Percentiles rank a stretch among this genome's conserved stretches.
These are phyloP conservation scores for Brachionus angularis DNA, from an alignment of 1,140 invertebrate species.

Conservation along the genomic window DNA sequence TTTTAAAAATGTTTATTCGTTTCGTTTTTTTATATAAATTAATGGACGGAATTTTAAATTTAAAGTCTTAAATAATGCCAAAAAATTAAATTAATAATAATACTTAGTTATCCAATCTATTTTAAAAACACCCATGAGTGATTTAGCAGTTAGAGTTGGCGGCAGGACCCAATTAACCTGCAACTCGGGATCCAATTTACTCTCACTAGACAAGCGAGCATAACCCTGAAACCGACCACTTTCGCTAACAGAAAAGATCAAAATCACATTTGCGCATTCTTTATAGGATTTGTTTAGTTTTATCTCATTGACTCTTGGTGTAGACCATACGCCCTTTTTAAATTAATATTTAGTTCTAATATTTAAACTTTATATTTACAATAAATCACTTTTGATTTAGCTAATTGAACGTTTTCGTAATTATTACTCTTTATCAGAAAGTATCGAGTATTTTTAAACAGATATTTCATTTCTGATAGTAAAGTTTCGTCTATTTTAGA, in stretches of 20 bases:
- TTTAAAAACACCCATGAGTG: constrained; percentile 87
- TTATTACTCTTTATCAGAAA: constrained; percentile 98
- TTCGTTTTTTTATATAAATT: too few species aligned
- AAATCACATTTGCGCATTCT: constrained; percentile 84
- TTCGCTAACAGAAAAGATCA: constrained; percentile 95
- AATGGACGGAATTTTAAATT: not conserved
- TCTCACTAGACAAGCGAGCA: constrained; percentile 79
- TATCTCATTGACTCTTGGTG: constrained; percentile 89
- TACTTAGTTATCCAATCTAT: constrained; percentile 77
- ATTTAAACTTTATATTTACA: too few species aligned
- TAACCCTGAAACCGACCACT: constrained; percentile 82
- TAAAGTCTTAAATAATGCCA: not conserved
- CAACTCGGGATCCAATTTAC: constrained; percentile 79
- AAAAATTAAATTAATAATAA: constrained; percentile 15
- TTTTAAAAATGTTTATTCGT: too few species aligned
- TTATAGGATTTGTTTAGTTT: constrained; percentile 89
- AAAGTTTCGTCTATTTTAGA: constrained; percentile 37
- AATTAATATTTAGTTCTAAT: not conserved
- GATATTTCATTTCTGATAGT: constrained; percentile 27
- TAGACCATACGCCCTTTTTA: constrained; percentile 84
- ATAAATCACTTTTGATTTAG: constrained; percentile 75
- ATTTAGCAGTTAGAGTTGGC: constrained; percentile 83
- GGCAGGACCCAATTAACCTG: constrained; percentile 79
- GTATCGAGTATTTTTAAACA: constrained; percentile 72
- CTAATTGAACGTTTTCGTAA: constrained; percentile 87